A percentile compares a stretch with the other conserved stretches of the same genome.
These are phyloP conservation scores for Melinopterus prodromus DNA, from an alignment of 2,888 invertebrate genomes.

Conservation along the genomic window DNA sequence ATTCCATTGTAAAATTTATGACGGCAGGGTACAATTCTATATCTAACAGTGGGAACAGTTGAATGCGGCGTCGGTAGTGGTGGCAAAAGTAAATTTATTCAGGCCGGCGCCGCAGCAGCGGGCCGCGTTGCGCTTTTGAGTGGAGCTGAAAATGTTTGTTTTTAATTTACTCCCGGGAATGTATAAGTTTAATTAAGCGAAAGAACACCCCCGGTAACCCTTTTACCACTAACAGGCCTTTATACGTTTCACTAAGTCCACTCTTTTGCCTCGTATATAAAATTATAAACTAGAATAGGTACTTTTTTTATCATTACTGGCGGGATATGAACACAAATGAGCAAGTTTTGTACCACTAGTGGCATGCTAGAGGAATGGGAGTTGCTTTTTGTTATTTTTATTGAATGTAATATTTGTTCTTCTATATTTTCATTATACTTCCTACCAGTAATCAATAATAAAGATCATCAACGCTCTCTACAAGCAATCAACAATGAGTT, in stretches of 20 bases:
- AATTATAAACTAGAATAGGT: background rate
- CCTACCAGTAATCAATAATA: no score
- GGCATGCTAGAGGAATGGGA: no score
- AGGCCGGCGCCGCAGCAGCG: conserved; percentile 7
- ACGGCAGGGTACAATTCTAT: conserved; percentile 24
- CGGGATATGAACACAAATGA: background rate
- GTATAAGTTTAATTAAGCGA: conserved; percentile 26
- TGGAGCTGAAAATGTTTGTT: conserved; percentile 19
- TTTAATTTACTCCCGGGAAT: conserved; percentile 22
- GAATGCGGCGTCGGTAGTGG: conserved; percentile 6
- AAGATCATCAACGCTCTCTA: no score
- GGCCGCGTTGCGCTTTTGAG: conserved; percentile 22
- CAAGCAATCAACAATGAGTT: no score
- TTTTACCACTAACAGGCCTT: background rate
- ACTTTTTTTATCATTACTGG: background rate
- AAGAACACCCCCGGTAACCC: background rate
- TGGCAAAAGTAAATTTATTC: conserved; percentile 23
- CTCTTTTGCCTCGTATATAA: background rate
- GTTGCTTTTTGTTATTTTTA: no score
- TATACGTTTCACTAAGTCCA: background rate
- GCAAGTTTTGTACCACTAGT: background rate
- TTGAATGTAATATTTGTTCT: no score
- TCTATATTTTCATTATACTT: no score
- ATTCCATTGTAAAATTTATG: conserved; percentile 48
- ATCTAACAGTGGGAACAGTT: conserved; percentile 17